These are phyloP conservation scores for Cryptus viduatorius DNA, from an alignment of 2,888 invertebrate species.

Conservation along the genomic window DNA sequence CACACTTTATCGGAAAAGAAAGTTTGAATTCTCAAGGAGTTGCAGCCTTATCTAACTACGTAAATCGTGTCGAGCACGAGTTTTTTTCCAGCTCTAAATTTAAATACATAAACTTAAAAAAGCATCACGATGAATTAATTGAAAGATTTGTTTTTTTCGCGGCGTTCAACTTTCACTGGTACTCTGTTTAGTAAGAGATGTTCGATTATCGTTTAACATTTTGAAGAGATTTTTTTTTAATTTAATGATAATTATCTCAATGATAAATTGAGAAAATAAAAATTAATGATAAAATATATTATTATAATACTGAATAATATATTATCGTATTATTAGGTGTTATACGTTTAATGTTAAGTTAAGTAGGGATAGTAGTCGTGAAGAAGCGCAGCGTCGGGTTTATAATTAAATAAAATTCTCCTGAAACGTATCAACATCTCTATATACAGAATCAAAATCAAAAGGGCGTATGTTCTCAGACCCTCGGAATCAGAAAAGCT, in stretches of 20 bases:
- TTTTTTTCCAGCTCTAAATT: not conserved
- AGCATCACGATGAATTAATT: not conserved
- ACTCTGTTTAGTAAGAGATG: not conserved
- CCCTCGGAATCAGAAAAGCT: too few species aligned
- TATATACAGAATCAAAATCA: too few species aligned
- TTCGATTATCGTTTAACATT: not conserved
- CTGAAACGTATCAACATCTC: too few species aligned
- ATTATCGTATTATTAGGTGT: too few species aligned
- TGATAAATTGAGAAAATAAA: not conserved
- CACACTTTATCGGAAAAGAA: slow-evolving; percentile 7
- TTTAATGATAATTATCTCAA: not conserved
- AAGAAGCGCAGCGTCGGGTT: too few species aligned
- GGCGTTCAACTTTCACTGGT: not conserved
- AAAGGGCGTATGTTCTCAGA: too few species aligned
- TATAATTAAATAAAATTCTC: too few species aligned
- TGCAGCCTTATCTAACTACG: not conserved
- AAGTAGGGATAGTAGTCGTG: too few species aligned
- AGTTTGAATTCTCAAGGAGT: not conserved
- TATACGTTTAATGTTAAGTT: too few species aligned
- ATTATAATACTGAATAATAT: too few species aligned
- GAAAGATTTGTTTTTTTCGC: not conserved
- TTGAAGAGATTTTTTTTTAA: not conserved
- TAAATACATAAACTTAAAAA: not conserved
- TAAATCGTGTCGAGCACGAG: not conserved
- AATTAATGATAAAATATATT: too few species aligned